These are phyloP conservation scores for Philopedon plagiatum DNA, from an alignment of 2,888 invertebrate genomes.

Conservation along the genomic window DNA sequence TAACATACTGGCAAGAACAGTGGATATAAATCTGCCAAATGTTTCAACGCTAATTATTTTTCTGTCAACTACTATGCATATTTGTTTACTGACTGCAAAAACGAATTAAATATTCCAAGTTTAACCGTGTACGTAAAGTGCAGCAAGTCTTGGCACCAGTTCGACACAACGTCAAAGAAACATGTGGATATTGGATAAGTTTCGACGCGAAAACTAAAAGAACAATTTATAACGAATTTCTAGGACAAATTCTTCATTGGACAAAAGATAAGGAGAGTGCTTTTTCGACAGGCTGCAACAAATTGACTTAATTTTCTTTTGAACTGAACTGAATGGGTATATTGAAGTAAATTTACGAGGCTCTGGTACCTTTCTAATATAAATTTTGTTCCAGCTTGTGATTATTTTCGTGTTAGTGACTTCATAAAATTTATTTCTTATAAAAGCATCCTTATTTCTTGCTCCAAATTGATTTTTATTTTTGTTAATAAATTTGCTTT, in stretches of 20 bases:
- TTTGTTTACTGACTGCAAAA: background rate
- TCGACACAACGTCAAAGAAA: slow-evolving; percentile 35
- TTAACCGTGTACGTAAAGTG: background rate
- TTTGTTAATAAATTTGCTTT: background rate
- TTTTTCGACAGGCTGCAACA: slow-evolving; percentile 59
- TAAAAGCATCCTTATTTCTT: slow-evolving; percentile 4
- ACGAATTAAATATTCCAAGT: slow-evolving; percentile 1
- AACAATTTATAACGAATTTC: slow-evolving; percentile 55
- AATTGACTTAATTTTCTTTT: slow-evolving; percentile 60
- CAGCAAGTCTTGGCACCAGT: slow-evolving; percentile 3
- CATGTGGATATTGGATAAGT: slow-evolving; percentile 58
- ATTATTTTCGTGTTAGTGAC: slow-evolving; percentile 47
- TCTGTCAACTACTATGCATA: no score
- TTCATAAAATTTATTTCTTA: slow-evolving; percentile 34
- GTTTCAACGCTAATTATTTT: no score
- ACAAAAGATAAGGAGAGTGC: slow-evolving; percentile 58
- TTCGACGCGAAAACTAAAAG: slow-evolving; percentile 58
- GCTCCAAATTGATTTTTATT: slow-evolving; percentile 23
- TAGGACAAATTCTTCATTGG: slow-evolving; percentile 59
- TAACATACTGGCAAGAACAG: no score
- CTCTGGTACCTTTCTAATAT: slow-evolving; percentile 32
- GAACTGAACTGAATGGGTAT: slow-evolving; percentile 36
- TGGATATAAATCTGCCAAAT: no score
- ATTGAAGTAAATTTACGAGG: slow-evolving; percentile 42
- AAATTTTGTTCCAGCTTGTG: slow-evolving; percentile 38